Evolutionary conservation across 2,113 vertebrate species (phyloP), one percentile per base, ranked within the genome.

Genomic region (Elgaria multicarinata): DNA sequence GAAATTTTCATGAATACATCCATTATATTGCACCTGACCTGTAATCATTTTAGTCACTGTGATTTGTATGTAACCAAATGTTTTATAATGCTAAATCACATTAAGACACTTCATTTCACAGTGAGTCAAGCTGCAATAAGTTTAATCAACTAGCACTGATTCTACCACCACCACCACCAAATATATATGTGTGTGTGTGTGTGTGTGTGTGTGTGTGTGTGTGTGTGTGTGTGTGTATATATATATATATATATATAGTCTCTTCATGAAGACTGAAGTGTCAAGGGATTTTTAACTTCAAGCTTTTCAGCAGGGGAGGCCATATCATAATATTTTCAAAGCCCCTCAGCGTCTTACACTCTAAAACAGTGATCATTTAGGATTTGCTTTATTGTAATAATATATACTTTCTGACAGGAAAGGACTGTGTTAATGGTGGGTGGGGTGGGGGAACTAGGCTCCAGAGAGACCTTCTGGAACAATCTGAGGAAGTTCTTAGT

Each of bases 11-110:
- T 97, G 95, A 97, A 96, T 94, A 90, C 92, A 62, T 62, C 94
- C 94, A 94, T 96, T 97, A 96, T 97, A 82, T 89, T 93, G 92
- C 92, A 97, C 94, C 95, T 96, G 96, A 97, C 91, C 79, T 85
- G 91, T 83, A 96, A 94, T 93, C 77, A 90, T 93, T 95, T 96
- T 91, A 95, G 95, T 89, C 75, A 84, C 91, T 66, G 91, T 20
- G 2, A 87, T 87, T 91, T 96, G 88, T 83, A 86, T 72, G 67
- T 94, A 96, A 96, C 80, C 87, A 95, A 96, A 95, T 93, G 90
- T 83, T 96, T 97, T 95, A 94, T 88, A 85, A 94, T 94, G 86
- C 44, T 94, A 96, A 95, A 94, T 94, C 94, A 94, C 91, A 72
- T 90, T 93, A 93, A 96, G 94, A 93, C 13, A 50, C 89, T 95